Base-by-base conservation (phyloP, 2,888 invertebrate species). In the Ochlodes sylvanus region DNA sequence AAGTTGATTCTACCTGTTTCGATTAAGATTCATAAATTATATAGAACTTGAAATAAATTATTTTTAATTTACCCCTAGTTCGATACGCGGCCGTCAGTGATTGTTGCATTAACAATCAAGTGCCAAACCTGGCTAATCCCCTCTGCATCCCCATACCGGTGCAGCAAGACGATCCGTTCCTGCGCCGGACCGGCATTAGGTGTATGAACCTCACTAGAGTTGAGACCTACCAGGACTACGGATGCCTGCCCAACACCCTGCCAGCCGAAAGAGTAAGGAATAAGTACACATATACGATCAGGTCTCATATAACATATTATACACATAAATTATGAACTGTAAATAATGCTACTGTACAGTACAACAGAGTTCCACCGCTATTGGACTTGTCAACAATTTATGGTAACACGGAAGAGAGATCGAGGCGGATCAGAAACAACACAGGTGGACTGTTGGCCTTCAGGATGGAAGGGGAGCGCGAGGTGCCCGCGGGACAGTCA, bases 131-230 rank as follows among this genome's bases (percentile, higher is more conserved):
- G 17, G 60, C 66, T 1, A 15, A 60, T 57, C 60, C 66, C 1
- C 38, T 19, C 3, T 86, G 86, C 58, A 68, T 71, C 4, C 81
- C 84, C 0, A 77, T 86, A 4, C 42, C 64, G 7, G 84, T 87
- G 12, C 67, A 78, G 0, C 70, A 73, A 0, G 80, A 85, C 54
- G 86, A 86, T 44, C 69, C 81, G 0, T 79, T 82, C 47, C 70
- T 85, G 19, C 73, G 84, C 6, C 67, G 72, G 9, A 81, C 77
- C 38, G 67, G 68, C 34, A 73, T 85, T 0, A 73, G 86, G 0
- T 87, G 86, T 21, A 65, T 87, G 55, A 87, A 87, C 58, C 69
- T 86, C 57, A 86, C 86, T 0, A 70, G 80, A 0, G 77, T 82
- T 0, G 77, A 83, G 38, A 83, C 84, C 0, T 85, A 79, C 60